Base-by-base conservation (phyloP, 2,113 vertebrate species). In the Microtus montanus region DNA sequence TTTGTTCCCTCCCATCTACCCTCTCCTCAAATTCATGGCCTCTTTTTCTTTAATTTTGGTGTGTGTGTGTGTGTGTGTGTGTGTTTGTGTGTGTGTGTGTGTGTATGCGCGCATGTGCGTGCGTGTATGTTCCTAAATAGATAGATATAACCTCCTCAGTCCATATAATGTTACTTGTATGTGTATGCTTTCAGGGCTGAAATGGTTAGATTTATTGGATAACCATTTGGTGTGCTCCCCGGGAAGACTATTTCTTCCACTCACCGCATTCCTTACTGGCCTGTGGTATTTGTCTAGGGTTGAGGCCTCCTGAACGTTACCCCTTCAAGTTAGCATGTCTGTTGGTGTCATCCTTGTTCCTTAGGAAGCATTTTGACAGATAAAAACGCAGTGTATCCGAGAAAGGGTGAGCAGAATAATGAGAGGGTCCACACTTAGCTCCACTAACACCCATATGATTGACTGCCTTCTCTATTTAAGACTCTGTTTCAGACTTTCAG, bases 391-490 rank as follows among this genome's bases (percentile, higher is more conserved):
- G 58, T 4, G 17, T 58, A 12, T 80, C 83, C 94, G 70, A 33
- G 74, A 89, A 92, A 91, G 14, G 19, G 30, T 94, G 58, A 66
- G 44, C 35, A 85, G 90, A 92, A 83, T 90, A 88, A 91, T 92
- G 74, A 94, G 83, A 47, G 54, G 26, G 70, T 80, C 96, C 74
- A 91, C 70, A 75, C 80, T 95, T 58, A 90, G 73, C 38, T 96
- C 61, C 88, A 91, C 64, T 87, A 54, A 54, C 93, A 91, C 49
- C 74, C 12, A 47, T 78, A 70, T 96, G 94, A 96, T 89, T 95
- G 91, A 96, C 91, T 89, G 87, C 89, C 83, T 95, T 26, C 89
- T 97, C 61, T 96, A 93, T 94, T 96, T 96, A 91, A 89, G 78
- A 95, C 74, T 91, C 90, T 54, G 77, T 97, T 96, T 96, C 89